Percentiles rank a stretch among this genome's conserved stretches.
These are phyloP conservation scores for Cataglyphis altisquamis DNA, from an alignment of 2,888 invertebrate genomes.

Conservation along the genomic window DNA sequence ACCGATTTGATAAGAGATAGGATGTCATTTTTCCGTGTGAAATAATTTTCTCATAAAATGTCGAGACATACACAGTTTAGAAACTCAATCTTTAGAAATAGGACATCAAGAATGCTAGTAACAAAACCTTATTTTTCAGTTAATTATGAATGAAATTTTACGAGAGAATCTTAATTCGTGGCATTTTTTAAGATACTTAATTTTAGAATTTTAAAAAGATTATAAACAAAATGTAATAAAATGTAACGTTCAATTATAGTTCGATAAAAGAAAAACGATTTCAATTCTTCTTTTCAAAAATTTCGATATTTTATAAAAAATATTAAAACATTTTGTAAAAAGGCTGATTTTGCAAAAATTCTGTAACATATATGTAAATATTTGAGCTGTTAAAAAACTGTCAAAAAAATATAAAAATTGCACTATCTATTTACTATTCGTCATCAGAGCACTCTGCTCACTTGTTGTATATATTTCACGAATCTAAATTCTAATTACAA, in stretches of 20 bases:
- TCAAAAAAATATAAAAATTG: neutral
- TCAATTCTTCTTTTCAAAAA: neutral
- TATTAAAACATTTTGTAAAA: neutral
- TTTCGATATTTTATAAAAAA: too few species aligned
- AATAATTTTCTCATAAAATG: neutral
- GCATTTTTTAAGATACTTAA: neutral
- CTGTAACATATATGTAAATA: neutral
- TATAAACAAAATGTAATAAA: neutral
- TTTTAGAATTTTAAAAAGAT: neutral
- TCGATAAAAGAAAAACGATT: neutral
- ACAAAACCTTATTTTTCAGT: neutral
- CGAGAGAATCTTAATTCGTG: neutral
- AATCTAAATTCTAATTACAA: neutral
- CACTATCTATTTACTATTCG: neutral
- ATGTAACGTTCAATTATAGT: neutral
- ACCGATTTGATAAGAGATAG: neutral
- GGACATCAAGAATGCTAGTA: neutral
- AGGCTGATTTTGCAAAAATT: neutral
- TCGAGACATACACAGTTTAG: neutral
- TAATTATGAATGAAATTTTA: neutral
- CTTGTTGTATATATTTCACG: neutral
- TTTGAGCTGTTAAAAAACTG: neutral
- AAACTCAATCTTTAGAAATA: neutral
- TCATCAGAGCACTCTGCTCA: neutral
- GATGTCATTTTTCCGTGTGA: neutral